A percentile compares a stretch with the other conserved stretches of the same genome.
phyloP scores from a whole-genome alignment of 2,888 invertebrate genomes.

The Cybosia mesomella region DNA sequence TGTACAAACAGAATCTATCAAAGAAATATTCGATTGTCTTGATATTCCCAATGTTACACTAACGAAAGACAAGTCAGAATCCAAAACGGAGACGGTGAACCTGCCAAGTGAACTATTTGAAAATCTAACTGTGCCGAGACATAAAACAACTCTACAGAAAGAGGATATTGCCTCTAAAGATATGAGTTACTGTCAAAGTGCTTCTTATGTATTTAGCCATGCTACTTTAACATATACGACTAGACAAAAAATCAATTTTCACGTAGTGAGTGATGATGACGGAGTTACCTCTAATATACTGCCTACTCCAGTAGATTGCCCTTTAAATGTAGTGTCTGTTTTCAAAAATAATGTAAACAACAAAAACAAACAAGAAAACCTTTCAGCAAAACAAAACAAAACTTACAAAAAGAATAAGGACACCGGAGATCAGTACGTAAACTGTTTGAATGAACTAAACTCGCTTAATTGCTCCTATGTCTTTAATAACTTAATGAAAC shows the following conservation, averaged over 20 bases:
- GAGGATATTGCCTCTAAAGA: constrained; percentile 55
- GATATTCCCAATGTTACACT: constrained; percentile 80
- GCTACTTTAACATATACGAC: constrained; percentile 79
- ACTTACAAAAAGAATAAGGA: constrained; percentile 50
- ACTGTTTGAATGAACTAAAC: constrained; percentile 62
- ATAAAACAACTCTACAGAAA: constrained; percentile 54
- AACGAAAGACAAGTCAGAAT: constrained; percentile 68
- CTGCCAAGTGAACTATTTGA: constrained; percentile 64
- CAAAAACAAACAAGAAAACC: constrained; percentile 38
- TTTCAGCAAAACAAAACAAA: constrained; percentile 33
- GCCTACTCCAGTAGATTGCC: constrained; percentile 71
- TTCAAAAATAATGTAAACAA: constrained; percentile 70
- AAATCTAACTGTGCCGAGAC: constrained; percentile 60
- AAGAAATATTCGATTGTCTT: constrained; percentile 72
- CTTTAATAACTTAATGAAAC: constrained; percentile 77
- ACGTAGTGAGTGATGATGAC: constrained; percentile 69
- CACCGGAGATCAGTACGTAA: constrained; percentile 45
- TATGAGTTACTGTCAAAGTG: constrained; percentile 56
- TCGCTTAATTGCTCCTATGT: constrained; percentile 67
- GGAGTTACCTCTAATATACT: constrained; percentile 56
- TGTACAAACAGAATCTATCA: constrained; percentile 57
- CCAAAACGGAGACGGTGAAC: constrained; percentile 61
- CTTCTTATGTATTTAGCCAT: constrained; percentile 73
- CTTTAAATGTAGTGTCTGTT: constrained; percentile 76
- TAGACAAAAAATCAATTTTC: constrained; percentile 76